Evolutionary conservation across 1,140 invertebrate species (phyloP).

Genomic region (Lethocerus indicus): DNA sequence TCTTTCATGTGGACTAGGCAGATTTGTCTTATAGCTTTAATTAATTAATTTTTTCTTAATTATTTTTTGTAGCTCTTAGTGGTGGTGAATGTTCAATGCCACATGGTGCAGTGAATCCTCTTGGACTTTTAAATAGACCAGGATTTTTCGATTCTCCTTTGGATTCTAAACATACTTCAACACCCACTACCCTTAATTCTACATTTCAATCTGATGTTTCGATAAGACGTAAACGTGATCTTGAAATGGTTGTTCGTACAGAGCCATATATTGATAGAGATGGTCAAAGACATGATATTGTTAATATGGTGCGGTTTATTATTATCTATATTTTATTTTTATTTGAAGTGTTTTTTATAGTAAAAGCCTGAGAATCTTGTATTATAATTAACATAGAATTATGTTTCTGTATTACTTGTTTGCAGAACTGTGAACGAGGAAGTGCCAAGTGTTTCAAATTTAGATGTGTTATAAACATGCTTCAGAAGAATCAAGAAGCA

Average conservation of each 20-base stretch:
- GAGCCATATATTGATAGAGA: conserved; percentile 7
- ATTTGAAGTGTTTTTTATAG: neutral
- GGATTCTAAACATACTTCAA: no score
- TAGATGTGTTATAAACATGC: conserved; percentile 56
- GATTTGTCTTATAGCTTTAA: neutral
- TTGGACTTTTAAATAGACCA: conserved; percentile 38
- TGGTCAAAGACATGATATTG: no score
- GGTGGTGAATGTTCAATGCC: conserved; percentile 43
- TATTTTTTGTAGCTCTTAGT: conserved; percentile 24
- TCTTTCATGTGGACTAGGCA: neutral
- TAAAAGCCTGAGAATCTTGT: neutral
- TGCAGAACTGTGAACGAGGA: conserved; percentile 56
- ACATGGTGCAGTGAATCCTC: conserved; percentile 43
- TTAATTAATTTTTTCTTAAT: neutral
- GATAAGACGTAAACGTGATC: conserved; percentile 35
- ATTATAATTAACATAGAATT: neutral
- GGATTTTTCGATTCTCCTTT: no score
- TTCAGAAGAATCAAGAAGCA: conserved; percentile 51
- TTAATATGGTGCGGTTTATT: conserved; percentile 5
- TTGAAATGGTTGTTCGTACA: conserved; percentile 43
- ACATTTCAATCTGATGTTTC: neutral
- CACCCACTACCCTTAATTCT: conserved; percentile 23
- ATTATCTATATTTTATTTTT: neutral
- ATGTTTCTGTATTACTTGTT: conserved; percentile 9
- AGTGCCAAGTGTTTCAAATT: conserved; percentile 79